Percentiles rank a stretch among this genome's conserved stretches.
phyloP scores from a whole-genome alignment of 2,888 invertebrate genomes.

The Caenorhabditis sinica region DNA sequence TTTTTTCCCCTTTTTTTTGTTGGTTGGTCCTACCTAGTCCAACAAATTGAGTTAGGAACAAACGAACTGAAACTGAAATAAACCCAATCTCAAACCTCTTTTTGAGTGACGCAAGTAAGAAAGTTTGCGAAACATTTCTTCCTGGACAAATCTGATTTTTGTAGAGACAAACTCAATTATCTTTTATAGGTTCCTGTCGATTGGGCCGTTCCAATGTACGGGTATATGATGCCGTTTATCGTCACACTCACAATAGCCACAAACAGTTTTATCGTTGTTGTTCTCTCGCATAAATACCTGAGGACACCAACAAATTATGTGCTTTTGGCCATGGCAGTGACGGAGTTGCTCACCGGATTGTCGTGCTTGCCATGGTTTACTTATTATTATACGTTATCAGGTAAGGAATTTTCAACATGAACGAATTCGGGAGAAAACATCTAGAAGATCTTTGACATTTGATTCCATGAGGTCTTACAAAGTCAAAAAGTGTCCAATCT shows the following conservation, averaged over 20 bases:
- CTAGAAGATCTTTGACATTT: constrained; percentile 2
- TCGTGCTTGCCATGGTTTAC: constrained; percentile 82
- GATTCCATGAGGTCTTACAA: background rate
- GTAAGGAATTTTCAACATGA: constrained; percentile 43
- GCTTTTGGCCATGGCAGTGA: constrained; percentile 82
- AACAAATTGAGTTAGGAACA: constrained; percentile 43
- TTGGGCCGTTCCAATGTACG: constrained; percentile 82
- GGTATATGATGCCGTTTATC: constrained; percentile 82
- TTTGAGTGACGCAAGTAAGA: constrained; percentile 33
- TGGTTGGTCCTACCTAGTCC: constrained; percentile 29
- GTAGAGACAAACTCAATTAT: constrained; percentile 6
- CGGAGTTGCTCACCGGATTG: constrained; percentile 80
- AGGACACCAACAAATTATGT: constrained; percentile 82
- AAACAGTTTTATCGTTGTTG: constrained; percentile 82
- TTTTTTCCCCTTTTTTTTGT: constrained; percentile 11
- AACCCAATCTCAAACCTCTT: constrained; percentile 17
- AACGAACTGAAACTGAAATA: constrained; percentile 28
- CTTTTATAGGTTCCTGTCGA: constrained; percentile 78
- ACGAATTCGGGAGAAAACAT: background rate
- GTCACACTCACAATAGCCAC: constrained; percentile 79
- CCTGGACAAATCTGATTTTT: background rate
- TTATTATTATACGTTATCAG: constrained; percentile 82
- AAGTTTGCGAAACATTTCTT: background rate
- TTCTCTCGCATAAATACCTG: constrained; percentile 79
- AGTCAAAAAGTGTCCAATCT: constrained; percentile 16